These are phyloP conservation scores for Meteorus cinctellus DNA, from an alignment of 2,888 invertebrate genomes.

Conservation along the genomic window DNA sequence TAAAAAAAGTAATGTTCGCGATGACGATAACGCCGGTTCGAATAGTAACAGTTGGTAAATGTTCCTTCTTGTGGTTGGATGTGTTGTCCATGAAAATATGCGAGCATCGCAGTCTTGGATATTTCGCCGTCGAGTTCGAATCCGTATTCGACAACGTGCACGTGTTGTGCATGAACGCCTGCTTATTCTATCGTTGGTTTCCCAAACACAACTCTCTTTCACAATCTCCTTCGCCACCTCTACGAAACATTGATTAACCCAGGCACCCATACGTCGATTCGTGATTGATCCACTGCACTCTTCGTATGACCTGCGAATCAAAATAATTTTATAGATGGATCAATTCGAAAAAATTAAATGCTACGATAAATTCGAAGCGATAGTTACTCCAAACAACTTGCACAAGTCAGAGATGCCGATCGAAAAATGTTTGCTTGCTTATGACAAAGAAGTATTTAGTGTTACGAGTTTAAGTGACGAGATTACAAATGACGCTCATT, in stretches of 20 bases:
- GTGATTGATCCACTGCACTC: conserved; percentile 63
- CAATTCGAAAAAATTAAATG: background rate
- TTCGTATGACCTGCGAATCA: conserved; percentile 31
- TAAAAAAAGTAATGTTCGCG: conserved; percentile 29
- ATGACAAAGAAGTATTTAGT: background rate
- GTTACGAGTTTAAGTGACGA: conserved; percentile 64
- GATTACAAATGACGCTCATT: conserved; percentile 71
- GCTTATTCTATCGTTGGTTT: conserved; percentile 50
- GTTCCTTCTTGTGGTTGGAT: background rate
- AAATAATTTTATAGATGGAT: conserved; percentile 1
- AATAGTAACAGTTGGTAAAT: background rate
- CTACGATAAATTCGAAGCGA: background rate
- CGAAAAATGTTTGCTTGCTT: background rate
- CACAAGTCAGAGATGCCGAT: background rate
- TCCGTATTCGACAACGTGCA: conserved; percentile 45
- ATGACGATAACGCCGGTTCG: conserved; percentile 18
- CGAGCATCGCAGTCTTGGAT: conserved; percentile 48
- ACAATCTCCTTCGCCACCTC: conserved; percentile 69
- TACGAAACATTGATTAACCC: conserved; percentile 69
- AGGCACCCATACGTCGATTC: conserved; percentile 73
- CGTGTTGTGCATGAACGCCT: conserved; percentile 49
- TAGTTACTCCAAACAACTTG: background rate
- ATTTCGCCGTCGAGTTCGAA: conserved; percentile 44
- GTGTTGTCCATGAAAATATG: conserved; percentile 35
- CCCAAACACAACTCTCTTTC: conserved; percentile 54